Evolutionary conservation across 37 sponge, comb jelly and placozoan genomes (phyloP).

Genomic region (Cladorhizidae sp.): DNA sequence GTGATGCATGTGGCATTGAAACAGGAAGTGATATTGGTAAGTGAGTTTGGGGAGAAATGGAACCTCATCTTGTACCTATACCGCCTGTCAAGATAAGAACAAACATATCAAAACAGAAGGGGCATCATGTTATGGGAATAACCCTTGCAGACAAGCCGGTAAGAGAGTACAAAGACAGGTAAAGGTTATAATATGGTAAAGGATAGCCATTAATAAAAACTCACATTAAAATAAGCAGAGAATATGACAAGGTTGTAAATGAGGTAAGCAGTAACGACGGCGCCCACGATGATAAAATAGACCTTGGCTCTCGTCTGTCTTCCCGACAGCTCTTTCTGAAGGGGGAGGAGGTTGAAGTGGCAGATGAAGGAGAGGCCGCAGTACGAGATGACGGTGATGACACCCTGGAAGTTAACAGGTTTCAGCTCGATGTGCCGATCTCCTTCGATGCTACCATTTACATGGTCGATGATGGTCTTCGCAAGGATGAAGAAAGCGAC

Average conservation of each 20-base stretch:
- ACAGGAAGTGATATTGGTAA: too few relatives aligned
- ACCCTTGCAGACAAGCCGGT: too few relatives aligned
- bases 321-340: constrained; percentile 63
- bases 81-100: too few relatives aligned
- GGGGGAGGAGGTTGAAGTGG: constrained; percentile 80
- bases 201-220: constrained; percentile 22
- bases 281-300: constrained; percentile 26
- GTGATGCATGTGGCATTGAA: too few relatives aligned
- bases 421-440: background rate
- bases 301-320: constrained; percentile 28
- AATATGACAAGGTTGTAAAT: constrained; percentile 66
- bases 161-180: too few relatives aligned
- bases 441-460: background rate
- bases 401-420: constrained; percentile 2
- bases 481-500: constrained; percentile 16
- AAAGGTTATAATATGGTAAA: too few relatives aligned
- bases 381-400: constrained; percentile 58
- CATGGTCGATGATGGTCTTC: constrained; percentile 1
- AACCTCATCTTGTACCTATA: too few relatives aligned
- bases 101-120: too few relatives aligned
- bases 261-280: constrained; percentile 46
- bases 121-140: too few relatives aligned
- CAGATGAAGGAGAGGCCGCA: constrained; percentile 75
- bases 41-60: too few relatives aligned
- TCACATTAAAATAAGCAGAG: constrained; percentile 58